Evolutionary conservation across 2,113 vertebrate genomes (phyloP).

Genomic region (Halcyon malimbica): DNA sequence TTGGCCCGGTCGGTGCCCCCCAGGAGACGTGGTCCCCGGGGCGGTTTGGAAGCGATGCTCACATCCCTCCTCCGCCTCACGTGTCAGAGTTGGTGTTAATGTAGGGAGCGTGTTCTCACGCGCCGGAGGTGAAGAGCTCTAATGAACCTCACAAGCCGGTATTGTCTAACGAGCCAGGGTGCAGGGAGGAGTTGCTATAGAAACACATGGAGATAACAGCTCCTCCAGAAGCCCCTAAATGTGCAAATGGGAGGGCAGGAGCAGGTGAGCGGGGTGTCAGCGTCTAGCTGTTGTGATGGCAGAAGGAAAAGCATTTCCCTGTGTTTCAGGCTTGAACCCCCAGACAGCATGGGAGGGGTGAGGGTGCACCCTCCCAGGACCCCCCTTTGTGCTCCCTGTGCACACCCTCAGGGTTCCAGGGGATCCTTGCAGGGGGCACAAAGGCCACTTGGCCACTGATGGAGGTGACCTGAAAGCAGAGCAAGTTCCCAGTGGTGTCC

Average conservation of each 20-base stretch:
- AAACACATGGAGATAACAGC: neutral
- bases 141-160: neutral
- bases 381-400: fast-evolving
- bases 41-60: neutral
- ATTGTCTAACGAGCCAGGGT: neutral
- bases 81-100: neutral
- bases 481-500: fast-evolving
- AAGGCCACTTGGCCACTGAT: neutral
- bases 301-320: neutral
- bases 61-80: fast-evolving
- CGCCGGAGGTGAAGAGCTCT: neutral
- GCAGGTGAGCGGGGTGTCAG: neutral
- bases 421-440: neutral
- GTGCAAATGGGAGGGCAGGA: neutral
- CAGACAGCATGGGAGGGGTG: fast-evolving
- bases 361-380: fast-evolving
- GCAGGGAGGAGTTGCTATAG: constrained; percentile 46
- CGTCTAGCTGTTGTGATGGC: neutral
- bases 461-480: neutral
- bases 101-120: fast-evolving
- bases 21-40: fast-evolving
- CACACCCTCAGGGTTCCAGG: fast-evolving
- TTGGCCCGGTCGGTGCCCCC: neutral
- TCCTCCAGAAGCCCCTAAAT: neutral
- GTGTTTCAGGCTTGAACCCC: neutral